Percentiles rank a stretch among this genome's conserved stretches.
Evolutionary conservation across 1,140 invertebrate genomes (phyloP).

Genomic region (Hypsibius dujardini): DNA sequence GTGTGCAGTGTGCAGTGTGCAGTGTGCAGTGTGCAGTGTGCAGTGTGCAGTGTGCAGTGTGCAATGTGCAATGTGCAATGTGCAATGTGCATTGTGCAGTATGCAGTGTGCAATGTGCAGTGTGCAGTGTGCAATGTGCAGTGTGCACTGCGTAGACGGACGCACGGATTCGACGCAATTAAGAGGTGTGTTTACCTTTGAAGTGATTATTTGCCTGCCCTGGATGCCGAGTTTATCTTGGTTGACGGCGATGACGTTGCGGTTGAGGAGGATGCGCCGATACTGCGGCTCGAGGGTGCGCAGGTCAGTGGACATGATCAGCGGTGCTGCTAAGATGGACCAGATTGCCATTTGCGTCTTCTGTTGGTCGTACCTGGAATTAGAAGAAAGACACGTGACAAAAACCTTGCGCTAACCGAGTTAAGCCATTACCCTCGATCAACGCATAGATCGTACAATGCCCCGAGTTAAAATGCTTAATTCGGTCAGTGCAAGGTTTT

Average conservation of each 20-base stretch:
- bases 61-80: too few relatives aligned
- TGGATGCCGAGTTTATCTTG: constrained; percentile 31
- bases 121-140: too few relatives aligned
- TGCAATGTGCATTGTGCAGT: background rate
- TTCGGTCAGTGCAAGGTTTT: too few relatives aligned
- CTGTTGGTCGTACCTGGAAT: constrained; percentile 28
- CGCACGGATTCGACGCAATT: too few relatives aligned
- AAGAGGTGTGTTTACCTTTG: background rate
- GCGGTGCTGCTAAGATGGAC: constrained; percentile 34
- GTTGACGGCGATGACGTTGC: constrained; percentile 31
- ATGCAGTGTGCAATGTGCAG: background rate
- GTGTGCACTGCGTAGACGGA: too few relatives aligned
- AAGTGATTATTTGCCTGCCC: background rate
- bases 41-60: too few relatives aligned
- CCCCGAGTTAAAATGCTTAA: too few relatives aligned
- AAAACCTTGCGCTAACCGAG: background rate
- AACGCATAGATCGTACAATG: too few relatives aligned
- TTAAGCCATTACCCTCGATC: too few relatives aligned
- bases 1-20: too few relatives aligned
- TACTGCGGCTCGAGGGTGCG: constrained; percentile 27
- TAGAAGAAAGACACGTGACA: background rate
- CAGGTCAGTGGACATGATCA: constrained; percentile 36
- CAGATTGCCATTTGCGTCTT: constrained; percentile 35
- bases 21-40: too few relatives aligned
- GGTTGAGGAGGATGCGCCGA: constrained; percentile 30